Evolutionary conservation across 1,140 invertebrate genomes (phyloP), one percentile per base, ranked within the genome.

Genomic region (Episyrphus balteatus): DNA sequence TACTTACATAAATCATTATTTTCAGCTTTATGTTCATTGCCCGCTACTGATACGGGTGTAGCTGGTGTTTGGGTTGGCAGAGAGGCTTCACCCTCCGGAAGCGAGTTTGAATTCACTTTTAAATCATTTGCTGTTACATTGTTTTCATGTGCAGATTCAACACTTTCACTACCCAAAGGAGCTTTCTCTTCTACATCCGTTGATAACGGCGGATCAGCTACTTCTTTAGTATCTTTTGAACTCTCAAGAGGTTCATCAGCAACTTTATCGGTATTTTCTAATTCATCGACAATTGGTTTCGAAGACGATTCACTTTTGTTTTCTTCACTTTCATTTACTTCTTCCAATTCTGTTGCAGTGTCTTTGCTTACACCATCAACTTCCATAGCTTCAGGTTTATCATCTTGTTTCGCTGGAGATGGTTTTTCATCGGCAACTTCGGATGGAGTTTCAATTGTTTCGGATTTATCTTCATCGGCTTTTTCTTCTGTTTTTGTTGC

Each of bases 161-260:
- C 54, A 14, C 48, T 47, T 39, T 50, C 47, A 56, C 51, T 65
- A 38, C 48, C 52, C 13, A 39, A 42, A 42, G 62, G 59, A 19
- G 54, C 49, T 42, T 59, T 61, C 1, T 44, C 53, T 52, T 65
- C 62, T 1, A 64, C 59, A 18, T 65, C 62, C 62, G 64, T 65
- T 17, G 60, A 53, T 39, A 49, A 54, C 30, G 36, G 34, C 11
- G 26, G 18, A 34, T 47, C 46, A 2, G 30, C 44, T 33, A 10
- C 39, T 7, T 34, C 50, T 47, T 47, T 46, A 47, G 39, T 7
- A n/a, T 3, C 36, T 41, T 31, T 51, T 37, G 50, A 26, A 26
- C 21, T 26, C 21, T 26, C 21, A 26, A 26, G 21, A 8, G 8
- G 3, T 26, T 26, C 21, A 3, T 26, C 21, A 5, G 21, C 21